These are phyloP conservation scores for Ommatoiulus sabulosus DNA, from an alignment of 2,888 invertebrate genomes.

Conservation along the genomic window DNA sequence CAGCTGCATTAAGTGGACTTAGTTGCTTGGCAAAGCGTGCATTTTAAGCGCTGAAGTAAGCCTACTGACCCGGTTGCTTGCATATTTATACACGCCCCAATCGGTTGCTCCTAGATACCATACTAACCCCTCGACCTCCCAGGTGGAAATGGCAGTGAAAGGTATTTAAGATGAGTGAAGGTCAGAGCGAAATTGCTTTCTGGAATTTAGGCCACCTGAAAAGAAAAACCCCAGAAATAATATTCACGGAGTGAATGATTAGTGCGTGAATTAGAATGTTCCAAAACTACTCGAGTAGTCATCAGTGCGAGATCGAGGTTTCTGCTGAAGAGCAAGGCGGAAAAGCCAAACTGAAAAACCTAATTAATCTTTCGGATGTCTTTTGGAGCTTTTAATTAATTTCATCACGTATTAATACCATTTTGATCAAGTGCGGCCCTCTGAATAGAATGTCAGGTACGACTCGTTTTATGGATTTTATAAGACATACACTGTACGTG, in stretches of 20 bases:
- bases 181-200: not conserved
- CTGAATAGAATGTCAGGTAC: too few species aligned
- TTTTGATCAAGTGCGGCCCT: too few species aligned
- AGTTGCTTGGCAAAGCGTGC: slow-evolving; percentile 28
- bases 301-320: too few species aligned
- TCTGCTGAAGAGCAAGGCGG: too few species aligned
- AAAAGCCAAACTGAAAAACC: too few species aligned
- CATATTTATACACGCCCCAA: slow-evolving; percentile 19
- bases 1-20: not conserved
- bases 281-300: not conserved
- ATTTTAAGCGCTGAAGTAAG: slow-evolving; percentile 20
- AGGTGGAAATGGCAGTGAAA: slow-evolving; percentile 43
- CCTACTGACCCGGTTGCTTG: slow-evolving; percentile 40
- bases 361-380: too few species aligned
- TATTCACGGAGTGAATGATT: not conserved
- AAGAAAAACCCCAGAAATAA: not conserved
- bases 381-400: too few species aligned
- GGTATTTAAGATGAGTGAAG: slow-evolving; percentile 31
- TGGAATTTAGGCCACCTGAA: not conserved
- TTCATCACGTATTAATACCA: too few species aligned
- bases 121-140: slow-evolving; percentile 43
- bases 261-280: not conserved
- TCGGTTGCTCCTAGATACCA: slow-evolving; percentile 17
- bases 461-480: too few species aligned
- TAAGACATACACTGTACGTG: too few species aligned